Evolutionary conservation across 2,888 invertebrate genomes (phyloP).

Genomic region (Alviniconcha strummeri): DNA sequence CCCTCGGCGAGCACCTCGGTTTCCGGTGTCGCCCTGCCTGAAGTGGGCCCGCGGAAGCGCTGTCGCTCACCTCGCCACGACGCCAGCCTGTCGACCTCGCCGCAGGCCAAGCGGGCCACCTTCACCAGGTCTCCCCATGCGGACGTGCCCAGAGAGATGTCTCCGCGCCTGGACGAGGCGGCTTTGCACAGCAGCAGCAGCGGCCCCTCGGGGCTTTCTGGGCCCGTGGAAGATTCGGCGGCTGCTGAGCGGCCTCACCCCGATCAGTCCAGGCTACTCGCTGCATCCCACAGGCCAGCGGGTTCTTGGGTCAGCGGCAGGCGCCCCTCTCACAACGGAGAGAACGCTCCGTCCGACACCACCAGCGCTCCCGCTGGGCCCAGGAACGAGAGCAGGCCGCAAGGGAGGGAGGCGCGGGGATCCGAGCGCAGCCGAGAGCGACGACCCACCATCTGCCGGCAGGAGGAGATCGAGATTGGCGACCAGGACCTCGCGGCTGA

Average conservation of each 20-base stretch:
- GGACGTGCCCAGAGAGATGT: neutral
- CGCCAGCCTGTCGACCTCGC: constrained; percentile 6
- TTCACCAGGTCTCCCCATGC: constrained; percentile 16
- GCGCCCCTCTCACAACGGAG: neutral
- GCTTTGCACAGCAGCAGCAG: neutral
- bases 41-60: neutral
- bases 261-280: neutral
- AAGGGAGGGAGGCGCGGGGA: constrained; percentile 23
- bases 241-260: neutral
- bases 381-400: neutral
- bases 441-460: constrained; percentile 32
- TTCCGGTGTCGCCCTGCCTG: too few species aligned
- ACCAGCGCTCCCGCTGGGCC: neutral
- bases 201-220: too few species aligned
- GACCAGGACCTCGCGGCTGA: constrained; percentile 26
- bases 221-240: neutral
- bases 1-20: too few species aligned
- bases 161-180: neutral
- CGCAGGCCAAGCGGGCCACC: constrained; percentile 5
- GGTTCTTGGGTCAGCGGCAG: neutral
- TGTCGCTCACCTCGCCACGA: constrained; percentile 14
- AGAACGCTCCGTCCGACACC: neutral
- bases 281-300: neutral
- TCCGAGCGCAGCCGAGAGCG: constrained; percentile 30
- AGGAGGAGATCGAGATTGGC: constrained; percentile 32